phyloP scores from a whole-genome alignment of 2,888 invertebrate genomes.

The Polydrusus pterygomalis region DNA sequence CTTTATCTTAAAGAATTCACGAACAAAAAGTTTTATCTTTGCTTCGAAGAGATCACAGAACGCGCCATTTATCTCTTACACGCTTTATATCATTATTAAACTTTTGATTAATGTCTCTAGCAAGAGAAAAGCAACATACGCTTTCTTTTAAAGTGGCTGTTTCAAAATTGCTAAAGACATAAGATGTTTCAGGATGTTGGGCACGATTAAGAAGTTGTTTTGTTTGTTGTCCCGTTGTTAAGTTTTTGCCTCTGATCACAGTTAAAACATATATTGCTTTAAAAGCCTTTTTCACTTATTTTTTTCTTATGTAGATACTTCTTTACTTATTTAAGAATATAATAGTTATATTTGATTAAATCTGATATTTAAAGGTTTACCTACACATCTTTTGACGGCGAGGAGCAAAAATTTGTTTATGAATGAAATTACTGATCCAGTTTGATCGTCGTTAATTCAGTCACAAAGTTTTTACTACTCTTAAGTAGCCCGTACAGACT shows the following conservation, averaged over 20 bases:
- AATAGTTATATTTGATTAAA: too few species aligned
- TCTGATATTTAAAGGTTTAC: too few species aligned
- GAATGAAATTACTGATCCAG: too few species aligned
- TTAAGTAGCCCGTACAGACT: too few species aligned
- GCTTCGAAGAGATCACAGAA: slow-evolving; percentile 28
- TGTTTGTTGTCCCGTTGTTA: neutral
- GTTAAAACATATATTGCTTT: neutral
- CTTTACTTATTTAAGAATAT: too few species aligned
- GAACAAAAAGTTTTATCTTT: slow-evolving; percentile 45
- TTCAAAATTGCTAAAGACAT: slow-evolving; percentile 27
- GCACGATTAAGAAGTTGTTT: slow-evolving; percentile 8
- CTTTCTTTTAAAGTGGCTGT: slow-evolving; percentile 34
- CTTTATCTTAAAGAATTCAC: slow-evolving; percentile 35
- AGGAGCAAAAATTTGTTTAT: too few species aligned
- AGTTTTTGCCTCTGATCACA: neutral
- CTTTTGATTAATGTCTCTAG: slow-evolving; percentile 41
- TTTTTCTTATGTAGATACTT: too few species aligned
- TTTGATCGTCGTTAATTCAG: too few species aligned
- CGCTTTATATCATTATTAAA: slow-evolving; percentile 49
- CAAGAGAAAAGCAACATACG: slow-evolving; percentile 14
- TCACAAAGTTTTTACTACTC: too few species aligned
- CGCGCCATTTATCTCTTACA: slow-evolving; percentile 46
- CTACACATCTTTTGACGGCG: too few species aligned
- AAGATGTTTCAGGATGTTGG: slow-evolving; percentile 23
- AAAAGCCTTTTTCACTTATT: too few species aligned